Percentiles rank a stretch among this genome's conserved stretches.
These are phyloP conservation scores for Cheilosia vulpina DNA, from an alignment of 2,888 invertebrate species.

Conservation along the genomic window DNA sequence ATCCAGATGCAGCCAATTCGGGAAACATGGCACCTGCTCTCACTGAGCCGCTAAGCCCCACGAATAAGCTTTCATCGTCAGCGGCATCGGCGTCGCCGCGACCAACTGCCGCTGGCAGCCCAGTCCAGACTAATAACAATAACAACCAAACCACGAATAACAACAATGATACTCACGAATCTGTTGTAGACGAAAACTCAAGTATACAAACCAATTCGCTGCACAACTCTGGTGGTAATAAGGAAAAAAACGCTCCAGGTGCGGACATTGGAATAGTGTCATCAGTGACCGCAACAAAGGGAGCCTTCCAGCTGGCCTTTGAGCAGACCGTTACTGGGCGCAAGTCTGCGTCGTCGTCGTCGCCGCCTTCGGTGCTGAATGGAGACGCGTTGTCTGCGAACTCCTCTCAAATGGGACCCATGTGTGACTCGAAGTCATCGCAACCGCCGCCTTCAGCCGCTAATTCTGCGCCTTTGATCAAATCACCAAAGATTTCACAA, in stretches of 20 bases:
- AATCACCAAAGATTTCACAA: constrained; percentile 53
- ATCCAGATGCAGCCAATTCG: constrained; percentile 77
- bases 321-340: constrained; percentile 75
- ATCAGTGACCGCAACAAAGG: constrained; percentile 48
- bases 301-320: constrained; percentile 77
- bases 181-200: constrained; percentile 39
- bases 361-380: constrained; percentile 28
- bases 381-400: constrained; percentile 60
- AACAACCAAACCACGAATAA: constrained; percentile 75
- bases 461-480: constrained; percentile 56
- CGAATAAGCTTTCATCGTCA: constrained; percentile 82
- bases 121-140: constrained; percentile 61
- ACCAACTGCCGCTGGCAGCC: constrained; percentile 70
- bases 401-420: constrained; percentile 77
- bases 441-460: constrained; percentile 53
- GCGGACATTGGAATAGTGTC: constrained; percentile 24
- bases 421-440: constrained; percentile 76
- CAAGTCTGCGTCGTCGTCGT: constrained; percentile 43
- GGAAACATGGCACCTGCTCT: constrained; percentile 95
- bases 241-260: constrained; percentile 33
- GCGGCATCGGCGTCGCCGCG: constrained; percentile 83
- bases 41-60: constrained; percentile 88
- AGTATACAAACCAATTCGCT: constrained; percentile 36
- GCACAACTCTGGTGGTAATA: constrained; percentile 34
- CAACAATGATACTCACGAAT: constrained; percentile 76